These are phyloP conservation scores for Xenopus petersii DNA, from an alignment of 2,797 vertebrate species.

Conservation along the genomic window DNA sequence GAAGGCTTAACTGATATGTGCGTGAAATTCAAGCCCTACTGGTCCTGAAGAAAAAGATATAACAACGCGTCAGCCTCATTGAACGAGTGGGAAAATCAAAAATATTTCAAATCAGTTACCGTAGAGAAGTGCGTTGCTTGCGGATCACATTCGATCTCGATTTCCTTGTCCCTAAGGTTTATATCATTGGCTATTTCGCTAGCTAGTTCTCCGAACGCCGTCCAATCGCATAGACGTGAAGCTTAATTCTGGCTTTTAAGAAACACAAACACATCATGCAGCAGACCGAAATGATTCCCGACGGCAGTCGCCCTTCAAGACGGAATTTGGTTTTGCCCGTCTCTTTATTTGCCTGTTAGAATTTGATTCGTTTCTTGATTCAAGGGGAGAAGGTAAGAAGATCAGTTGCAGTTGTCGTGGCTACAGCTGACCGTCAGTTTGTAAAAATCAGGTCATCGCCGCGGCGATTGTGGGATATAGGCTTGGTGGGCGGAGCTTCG, in stretches of 20 bases:
- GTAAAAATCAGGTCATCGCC: constrained; percentile 49
- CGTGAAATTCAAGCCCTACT: constrained; percentile 23
- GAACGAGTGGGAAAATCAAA: not conserved
- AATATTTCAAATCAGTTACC: constrained; percentile 8
- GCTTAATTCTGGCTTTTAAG: constrained; percentile 3
- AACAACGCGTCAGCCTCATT: constrained; percentile 8
- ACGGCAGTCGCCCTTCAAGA: not conserved
- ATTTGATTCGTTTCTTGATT: not conserved
- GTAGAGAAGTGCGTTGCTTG: not conserved
- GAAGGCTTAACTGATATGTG: not conserved
- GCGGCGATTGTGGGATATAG: constrained; percentile 56
- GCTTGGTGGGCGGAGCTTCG: constrained; percentile 45
- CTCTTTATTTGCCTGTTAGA: not conserved
- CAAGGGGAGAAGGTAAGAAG: not conserved
- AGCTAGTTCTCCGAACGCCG: constrained; percentile 22
- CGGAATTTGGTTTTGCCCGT: not conserved
- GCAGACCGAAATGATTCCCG: constrained; percentile 26
- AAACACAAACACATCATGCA: constrained; percentile 28
- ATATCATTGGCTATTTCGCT: constrained; percentile 31
- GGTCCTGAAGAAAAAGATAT: constrained; percentile 38
- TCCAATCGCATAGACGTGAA: constrained; percentile 20
- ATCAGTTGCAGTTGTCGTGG: not conserved
- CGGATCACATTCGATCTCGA: constrained; percentile 25
- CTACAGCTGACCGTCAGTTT: constrained; percentile 51
- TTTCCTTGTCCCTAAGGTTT: constrained; percentile 19